These are phyloP conservation scores for Discoglossus pictus DNA, from an alignment of 2,797 vertebrate species.

Conservation along the genomic window DNA sequence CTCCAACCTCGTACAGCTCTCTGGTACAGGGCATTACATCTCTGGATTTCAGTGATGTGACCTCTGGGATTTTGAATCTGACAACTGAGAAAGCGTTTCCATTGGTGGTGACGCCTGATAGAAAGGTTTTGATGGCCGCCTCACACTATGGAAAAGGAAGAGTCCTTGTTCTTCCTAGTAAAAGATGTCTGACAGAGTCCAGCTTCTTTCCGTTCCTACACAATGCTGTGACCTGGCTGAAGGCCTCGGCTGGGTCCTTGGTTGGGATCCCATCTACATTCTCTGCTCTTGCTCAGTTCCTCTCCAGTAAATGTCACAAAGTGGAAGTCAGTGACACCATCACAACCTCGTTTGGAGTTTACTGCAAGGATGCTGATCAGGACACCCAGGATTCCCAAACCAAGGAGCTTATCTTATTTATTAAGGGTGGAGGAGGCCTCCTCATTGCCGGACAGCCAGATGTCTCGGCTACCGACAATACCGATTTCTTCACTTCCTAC, in stretches of 20 bases:
- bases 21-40: slow-evolving; percentile 69
- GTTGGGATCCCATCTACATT: slow-evolving; percentile 62
- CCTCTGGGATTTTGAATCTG: slow-evolving; percentile 74
- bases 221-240: slow-evolving; percentile 77
- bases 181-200: slow-evolving; percentile 63
- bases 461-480: slow-evolving; percentile 52
- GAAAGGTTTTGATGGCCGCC: slow-evolving; percentile 78
- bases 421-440: slow-evolving; percentile 66
- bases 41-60: slow-evolving; percentile 60
- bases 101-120: slow-evolving; percentile 64
- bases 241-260: slow-evolving; percentile 48
- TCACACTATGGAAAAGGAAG: slow-evolving; percentile 75
- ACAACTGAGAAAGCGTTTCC: slow-evolving; percentile 75
- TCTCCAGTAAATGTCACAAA: slow-evolving; percentile 57
- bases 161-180: slow-evolving; percentile 76
- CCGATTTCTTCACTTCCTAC: slow-evolving; percentile 61
- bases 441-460: slow-evolving; percentile 62
- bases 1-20: slow-evolving; percentile 54
- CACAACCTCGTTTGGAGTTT: no score
- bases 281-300: slow-evolving; percentile 54
- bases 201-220: slow-evolving; percentile 66
- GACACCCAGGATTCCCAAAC: slow-evolving; percentile 50
- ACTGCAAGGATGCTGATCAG: slow-evolving; percentile 74
- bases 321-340: slow-evolving; percentile 42
- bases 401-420: slow-evolving; percentile 67